Evolutionary conservation across 2,797 vertebrate genomes (phyloP), one percentile per base, ranked within the genome.

Genomic region (Arrhamphus sclerolepis): DNA sequence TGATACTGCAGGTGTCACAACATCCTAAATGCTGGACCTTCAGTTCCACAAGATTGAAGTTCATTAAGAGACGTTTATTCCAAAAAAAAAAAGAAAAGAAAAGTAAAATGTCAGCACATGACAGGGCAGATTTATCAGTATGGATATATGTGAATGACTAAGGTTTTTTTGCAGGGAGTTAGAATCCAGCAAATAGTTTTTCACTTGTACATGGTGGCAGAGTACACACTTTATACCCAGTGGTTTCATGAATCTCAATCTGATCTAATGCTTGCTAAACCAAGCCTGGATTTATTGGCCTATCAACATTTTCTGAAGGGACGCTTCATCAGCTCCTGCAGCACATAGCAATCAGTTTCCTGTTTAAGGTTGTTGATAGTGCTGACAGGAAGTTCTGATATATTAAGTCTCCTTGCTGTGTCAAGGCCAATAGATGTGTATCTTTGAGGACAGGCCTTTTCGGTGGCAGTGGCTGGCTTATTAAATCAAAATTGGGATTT

Each of bases 271-370:
- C 10, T 48, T 22, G n/a, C 47, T 38, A 19, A 65, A 56, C 31
- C 41, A 39, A 54, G n/a, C 11, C 28, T 54, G 9, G 20, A 81
- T 83, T 79, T 82, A 82, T 50, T 43, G 42, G 20, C 55, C 20
- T 24, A 3, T 61, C 48, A 43, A 9, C 44, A 44, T 57, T 51
- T 63, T 54, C 62, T 21, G 28, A 50, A 52, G 47, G 58, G 66
- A 48, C 7, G 6, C 80, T 72, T 65, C 59, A 60, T 65, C 56
- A 41, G 47, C 46, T 64, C 26, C 28, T 47, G 38, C 38, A 11
- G 20, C 39, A 52, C 1, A 0, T 38, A 46, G 58, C 51, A 44
- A 44, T 76, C 57, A 16, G 17, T 73, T 74, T 64, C 60, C 51
- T 29, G 28, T 22, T 72, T 18, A 54, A 41, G 34, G 31, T 75